phyloP scores from a whole-genome alignment of 92 coral and sea anemone genomes.

The Porites lobata region DNA sequence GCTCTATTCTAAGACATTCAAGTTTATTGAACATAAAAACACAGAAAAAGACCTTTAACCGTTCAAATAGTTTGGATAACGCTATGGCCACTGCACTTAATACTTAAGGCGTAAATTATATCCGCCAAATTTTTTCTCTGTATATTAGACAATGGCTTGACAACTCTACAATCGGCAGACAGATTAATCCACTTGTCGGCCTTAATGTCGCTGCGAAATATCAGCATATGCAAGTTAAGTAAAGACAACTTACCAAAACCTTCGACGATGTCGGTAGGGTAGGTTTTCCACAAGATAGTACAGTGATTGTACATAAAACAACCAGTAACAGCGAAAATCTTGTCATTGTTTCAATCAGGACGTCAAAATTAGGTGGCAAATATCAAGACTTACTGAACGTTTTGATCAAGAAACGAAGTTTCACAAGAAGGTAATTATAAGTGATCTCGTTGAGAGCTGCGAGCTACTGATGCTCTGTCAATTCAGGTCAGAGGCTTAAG shows the following conservation, averaged over 20 bases:
- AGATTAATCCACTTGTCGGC: not conserved
- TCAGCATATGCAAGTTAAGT: not conserved
- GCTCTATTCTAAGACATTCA: not conserved
- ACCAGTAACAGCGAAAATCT: not conserved
- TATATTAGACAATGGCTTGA: not conserved
- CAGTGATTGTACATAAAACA: not conserved
- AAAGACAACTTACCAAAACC: constrained; percentile 36
- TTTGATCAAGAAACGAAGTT: not conserved
- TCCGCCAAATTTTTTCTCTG: not conserved
- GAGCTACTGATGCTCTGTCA: not conserved
- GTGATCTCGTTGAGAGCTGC: not conserved
- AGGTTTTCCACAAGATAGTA: constrained; percentile 10
- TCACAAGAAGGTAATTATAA: no score
- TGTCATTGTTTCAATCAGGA: constrained; percentile 2
- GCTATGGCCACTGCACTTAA: no score
- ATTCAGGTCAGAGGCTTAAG: not conserved
- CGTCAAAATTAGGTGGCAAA: not conserved
- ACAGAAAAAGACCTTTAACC: not conserved
- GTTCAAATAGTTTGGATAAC: not conserved
- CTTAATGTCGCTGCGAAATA: not conserved
- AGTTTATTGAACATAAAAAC: not conserved
- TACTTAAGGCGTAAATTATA: not conserved
- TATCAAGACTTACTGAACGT: not conserved
- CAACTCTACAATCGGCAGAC: not conserved
- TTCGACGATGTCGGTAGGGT: not conserved